Base-by-base conservation (phyloP, 2,113 vertebrate species). In the Manacus vitellinus region DNA sequence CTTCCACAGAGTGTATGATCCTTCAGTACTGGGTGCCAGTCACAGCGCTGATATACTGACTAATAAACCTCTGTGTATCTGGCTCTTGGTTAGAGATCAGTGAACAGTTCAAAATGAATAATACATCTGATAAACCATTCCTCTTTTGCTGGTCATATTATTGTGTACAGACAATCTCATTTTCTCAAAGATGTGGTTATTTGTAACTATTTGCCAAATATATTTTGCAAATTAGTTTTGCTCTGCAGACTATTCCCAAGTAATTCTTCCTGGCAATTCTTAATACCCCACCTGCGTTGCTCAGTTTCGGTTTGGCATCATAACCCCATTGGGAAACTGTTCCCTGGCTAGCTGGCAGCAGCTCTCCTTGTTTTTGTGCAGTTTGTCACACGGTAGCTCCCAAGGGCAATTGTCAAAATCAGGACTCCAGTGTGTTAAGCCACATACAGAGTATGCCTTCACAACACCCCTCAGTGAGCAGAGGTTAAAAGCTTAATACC, bases 391-490 rank as follows among this genome's bases (percentile, higher is more conserved):
- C 0, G 0, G 35, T 2, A 67, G 51, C 14, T 77, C 43, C 58
- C 4, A 3, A 72, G 43, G 56, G 23, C 35, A 68, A 65, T 24
- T 49, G 55, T 7, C 71, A 58, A 31, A 14, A 73, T 31, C 66
- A 35, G 75, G 83, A 58, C 43, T 55, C 28, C 28, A 43, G 13
- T 8, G 47, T 4, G 21, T n/a, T 83, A 58, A 76, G 14, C 41
- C 9, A 2, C 4, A 0, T 1, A 61, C 0, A 4, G 14, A 46
- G 14, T 2, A 14, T 5, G 47, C 43, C 61, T 79, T 55, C 70
- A 87, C 43, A 67, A 76, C 56, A 85, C 10, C 12, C 25, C 17
- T 23, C 0, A 0, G 41, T 33, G 30, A 84, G 47, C 65, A 58
- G 43, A 66, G 63, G 52, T 18, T 49, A 24, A 37, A 85, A 76